Conservation (phyloP, 2,113 vertebrate species). For the Aspidoscelis tigris region DNA sequence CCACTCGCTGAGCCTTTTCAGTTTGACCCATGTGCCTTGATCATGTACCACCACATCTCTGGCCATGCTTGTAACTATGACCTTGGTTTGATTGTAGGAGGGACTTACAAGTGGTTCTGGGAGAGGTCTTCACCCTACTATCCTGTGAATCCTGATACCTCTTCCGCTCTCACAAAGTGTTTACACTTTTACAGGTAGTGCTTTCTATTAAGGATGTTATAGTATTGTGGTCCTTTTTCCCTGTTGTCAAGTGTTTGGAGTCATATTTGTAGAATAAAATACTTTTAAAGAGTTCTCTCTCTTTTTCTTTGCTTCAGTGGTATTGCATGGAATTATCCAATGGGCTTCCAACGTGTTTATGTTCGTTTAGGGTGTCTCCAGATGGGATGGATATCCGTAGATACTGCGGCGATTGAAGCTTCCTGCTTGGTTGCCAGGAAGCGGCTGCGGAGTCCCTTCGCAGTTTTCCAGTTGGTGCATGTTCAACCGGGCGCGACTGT, state of each 20-base stretch:
- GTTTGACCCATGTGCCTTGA: slow-evolving; percentile 69
- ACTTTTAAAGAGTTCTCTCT: slow-evolving; percentile 63
- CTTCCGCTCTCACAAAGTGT: slow-evolving; percentile 66
- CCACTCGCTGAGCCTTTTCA: slow-evolving; percentile 14
- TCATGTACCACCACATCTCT: slow-evolving; percentile 14
- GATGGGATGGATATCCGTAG: too few species aligned
- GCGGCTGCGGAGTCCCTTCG: too few species aligned
- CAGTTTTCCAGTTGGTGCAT: too few species aligned
- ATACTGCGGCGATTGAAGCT: too few species aligned
- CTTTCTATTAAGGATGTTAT: slow-evolving; percentile 70
- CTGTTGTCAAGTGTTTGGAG: slow-evolving; percentile 69
- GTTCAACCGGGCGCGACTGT: too few species aligned
- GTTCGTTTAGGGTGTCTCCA: too few species aligned
- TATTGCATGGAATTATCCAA: too few species aligned
- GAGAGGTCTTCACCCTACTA: background rate
- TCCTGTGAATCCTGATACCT: slow-evolving; percentile 31
- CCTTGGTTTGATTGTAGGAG: slow-evolving; percentile 61
- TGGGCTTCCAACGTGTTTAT: too few species aligned
- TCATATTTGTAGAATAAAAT: slow-evolving; percentile 72
- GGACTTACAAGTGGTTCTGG: slow-evolving; percentile 51
- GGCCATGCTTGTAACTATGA: slow-evolving; percentile 30
- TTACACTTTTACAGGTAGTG: slow-evolving; percentile 74
- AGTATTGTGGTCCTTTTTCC: slow-evolving; percentile 67
- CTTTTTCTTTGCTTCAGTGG: background rate
- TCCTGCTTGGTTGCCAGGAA: too few species aligned